Evolutionary conservation across 2,113 vertebrate genomes (phyloP).

Genomic region (Origma solitaria): DNA sequence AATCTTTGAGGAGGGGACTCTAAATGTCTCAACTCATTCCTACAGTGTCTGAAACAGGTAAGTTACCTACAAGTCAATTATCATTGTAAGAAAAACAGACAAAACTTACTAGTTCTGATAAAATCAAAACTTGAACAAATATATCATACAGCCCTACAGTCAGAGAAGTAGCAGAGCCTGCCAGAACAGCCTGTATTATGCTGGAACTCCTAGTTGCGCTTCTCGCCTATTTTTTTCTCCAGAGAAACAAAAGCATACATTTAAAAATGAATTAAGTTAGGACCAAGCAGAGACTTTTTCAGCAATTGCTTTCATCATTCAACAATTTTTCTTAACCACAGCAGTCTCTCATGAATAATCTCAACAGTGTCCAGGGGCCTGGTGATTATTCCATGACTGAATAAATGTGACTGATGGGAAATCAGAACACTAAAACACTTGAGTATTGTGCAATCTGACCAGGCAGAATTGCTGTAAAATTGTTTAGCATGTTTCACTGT

Average conservation of each 20-base stretch:
- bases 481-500: not conserved
- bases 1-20: not conserved
- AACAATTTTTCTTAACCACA: constrained; percentile 2
- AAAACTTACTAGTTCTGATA: not conserved
- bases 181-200: not conserved
- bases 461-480: constrained; percentile 5
- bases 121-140: not conserved
- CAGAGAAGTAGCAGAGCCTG: not conserved
- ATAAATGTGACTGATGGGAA: constrained; percentile 23
- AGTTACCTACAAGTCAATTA: not conserved
- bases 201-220: not conserved
- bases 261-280: not conserved
- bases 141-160: not conserved
- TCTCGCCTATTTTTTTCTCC: not conserved
- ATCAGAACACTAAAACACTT: constrained; percentile 7
- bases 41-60: not conserved
- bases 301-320: not conserved
- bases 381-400: not conserved
- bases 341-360: constrained; percentile 20
- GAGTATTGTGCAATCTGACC: not conserved
- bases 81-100: not conserved
- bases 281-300: not conserved
- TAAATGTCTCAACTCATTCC: not conserved
- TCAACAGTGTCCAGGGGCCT: not conserved
- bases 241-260: not conserved